A percentile compares a stretch with the other conserved stretches of the same genome.
These are phyloP conservation scores for Brachylomia viminalis DNA, from an alignment of 2,888 invertebrate species.

Conservation along the genomic window DNA sequence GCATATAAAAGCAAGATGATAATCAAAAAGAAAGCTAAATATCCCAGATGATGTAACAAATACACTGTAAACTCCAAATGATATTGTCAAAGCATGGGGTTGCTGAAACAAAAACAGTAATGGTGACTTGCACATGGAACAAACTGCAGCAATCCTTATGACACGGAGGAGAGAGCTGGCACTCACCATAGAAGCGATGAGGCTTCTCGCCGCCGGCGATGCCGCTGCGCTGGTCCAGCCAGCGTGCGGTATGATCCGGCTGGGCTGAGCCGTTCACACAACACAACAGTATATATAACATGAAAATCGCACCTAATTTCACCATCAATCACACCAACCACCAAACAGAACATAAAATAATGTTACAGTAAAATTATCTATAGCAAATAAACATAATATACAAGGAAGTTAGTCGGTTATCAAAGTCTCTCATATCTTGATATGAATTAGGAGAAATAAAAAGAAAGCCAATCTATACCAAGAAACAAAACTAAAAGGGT, in stretches of 20 bases:
- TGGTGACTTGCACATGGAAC: conserved; percentile 67
- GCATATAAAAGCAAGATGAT: conserved; percentile 67
- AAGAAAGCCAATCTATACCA: conserved; percentile 55
- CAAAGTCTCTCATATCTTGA: conserved; percentile 35
- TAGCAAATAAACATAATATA: conserved; percentile 69
- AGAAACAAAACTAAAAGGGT: conserved; percentile 46
- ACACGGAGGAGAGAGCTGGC: conserved; percentile 51
- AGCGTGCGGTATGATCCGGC: conserved; percentile 88
- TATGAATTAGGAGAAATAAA: conserved; percentile 44
- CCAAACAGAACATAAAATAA: conserved; percentile 88
- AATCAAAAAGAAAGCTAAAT: conserved; percentile 64
- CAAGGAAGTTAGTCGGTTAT: conserved; percentile 69
- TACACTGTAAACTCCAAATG: conserved; percentile 66
- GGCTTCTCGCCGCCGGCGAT: conserved; percentile 82
- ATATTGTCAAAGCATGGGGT: conserved; percentile 78
- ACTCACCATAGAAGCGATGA: conserved; percentile 90
- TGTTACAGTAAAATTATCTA: conserved; percentile 77
- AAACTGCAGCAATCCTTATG: conserved; percentile 61
- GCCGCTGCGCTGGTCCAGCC: conserved; percentile 87
- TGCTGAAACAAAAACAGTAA: conserved; percentile 84
- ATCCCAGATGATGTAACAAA: conserved; percentile 67
- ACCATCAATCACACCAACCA: conserved; percentile 88
- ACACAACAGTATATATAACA: conserved; percentile 91
- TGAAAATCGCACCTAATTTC: conserved; percentile 89
- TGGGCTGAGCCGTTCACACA: conserved; percentile 90